Percentiles rank a stretch among this genome's conserved stretches.
Conservation (phyloP, 2,797 vertebrate genomes). For the Poecile montanus region DNA sequence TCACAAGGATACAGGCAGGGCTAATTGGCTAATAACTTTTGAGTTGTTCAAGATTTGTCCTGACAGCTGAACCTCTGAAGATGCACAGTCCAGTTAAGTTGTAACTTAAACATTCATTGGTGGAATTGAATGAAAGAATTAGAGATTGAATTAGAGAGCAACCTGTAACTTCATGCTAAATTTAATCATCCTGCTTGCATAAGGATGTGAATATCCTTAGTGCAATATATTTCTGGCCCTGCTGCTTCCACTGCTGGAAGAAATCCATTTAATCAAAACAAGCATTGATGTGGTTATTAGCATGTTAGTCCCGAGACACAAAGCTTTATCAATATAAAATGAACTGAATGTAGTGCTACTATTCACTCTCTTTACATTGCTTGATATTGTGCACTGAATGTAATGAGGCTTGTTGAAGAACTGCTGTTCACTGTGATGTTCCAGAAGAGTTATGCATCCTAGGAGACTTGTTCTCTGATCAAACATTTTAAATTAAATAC, state of each 20-base stretch:
- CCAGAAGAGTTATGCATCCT: not conserved
- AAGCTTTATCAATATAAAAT: conserved; percentile 31
- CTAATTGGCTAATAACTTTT: not conserved
- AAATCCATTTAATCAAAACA: conserved; percentile 32
- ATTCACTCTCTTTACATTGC: not conserved
- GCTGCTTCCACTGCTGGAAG: not conserved
- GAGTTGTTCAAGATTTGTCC: not conserved
- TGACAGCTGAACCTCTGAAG: not conserved
- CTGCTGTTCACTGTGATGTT: not conserved
- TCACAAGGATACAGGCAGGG: not conserved
- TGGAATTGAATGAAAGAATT: not conserved
- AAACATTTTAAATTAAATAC: conserved; percentile 12
- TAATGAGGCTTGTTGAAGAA: conserved; percentile 11
- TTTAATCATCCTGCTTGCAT: not conserved
- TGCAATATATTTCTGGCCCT: not conserved
- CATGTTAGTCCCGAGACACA: not conserved
- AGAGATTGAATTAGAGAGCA: not conserved
- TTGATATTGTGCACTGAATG: not conserved
- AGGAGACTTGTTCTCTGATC: not conserved
- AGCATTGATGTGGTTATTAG: not conserved
- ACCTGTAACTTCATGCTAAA: not conserved
- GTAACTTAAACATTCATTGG: not conserved
- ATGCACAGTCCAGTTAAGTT: not conserved
- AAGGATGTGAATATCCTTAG: not conserved
- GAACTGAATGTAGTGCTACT: not conserved